Evolutionary conservation across 2,888 invertebrate genomes (phyloP).

Genomic region (Dicranocentrus wangi): DNA sequence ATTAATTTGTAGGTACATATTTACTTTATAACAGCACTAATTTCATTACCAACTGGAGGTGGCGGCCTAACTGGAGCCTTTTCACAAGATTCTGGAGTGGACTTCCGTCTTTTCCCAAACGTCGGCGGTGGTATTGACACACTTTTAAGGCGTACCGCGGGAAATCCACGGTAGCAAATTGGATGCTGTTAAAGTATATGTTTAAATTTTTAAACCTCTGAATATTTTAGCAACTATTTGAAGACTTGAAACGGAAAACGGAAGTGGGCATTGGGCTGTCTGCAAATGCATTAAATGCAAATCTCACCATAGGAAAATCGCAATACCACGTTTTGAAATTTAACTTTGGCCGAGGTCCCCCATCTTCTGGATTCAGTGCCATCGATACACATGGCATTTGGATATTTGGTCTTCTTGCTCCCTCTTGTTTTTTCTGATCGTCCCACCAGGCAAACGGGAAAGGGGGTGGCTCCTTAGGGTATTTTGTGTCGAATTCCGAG

Average conservation of each 20-base stretch:
- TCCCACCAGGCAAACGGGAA: constrained; percentile 44
- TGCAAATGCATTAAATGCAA: too few species aligned
- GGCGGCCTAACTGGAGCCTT: constrained; percentile 14
- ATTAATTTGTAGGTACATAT: too few species aligned
- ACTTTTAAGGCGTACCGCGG: too few species aligned
- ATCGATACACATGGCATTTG: constrained; percentile 31
- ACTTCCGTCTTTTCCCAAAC: background rate
- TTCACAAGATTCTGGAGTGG: constrained; percentile 30
- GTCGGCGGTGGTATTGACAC: background rate
- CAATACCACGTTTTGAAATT: constrained; percentile 52
- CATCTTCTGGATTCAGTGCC: constrained; percentile 31
- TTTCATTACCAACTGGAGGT: background rate
- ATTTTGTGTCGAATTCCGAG: background rate
- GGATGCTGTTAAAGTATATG: constrained; percentile 7
- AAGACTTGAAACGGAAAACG: too few species aligned
- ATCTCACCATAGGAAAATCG: constrained; percentile 52
- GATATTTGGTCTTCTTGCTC: background rate
- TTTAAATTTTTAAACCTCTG: too few species aligned
- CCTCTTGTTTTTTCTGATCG: background rate
- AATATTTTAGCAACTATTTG: too few species aligned
- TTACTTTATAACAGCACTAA: too few species aligned
- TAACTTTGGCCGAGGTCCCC: constrained; percentile 26
- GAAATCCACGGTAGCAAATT: constrained; percentile 27
- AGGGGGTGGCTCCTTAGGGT: constrained; percentile 14
- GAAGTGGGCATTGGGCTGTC: too few species aligned